Conservation (phyloP, 2,888 invertebrate species). For the Cryptosula pallasiana region DNA sequence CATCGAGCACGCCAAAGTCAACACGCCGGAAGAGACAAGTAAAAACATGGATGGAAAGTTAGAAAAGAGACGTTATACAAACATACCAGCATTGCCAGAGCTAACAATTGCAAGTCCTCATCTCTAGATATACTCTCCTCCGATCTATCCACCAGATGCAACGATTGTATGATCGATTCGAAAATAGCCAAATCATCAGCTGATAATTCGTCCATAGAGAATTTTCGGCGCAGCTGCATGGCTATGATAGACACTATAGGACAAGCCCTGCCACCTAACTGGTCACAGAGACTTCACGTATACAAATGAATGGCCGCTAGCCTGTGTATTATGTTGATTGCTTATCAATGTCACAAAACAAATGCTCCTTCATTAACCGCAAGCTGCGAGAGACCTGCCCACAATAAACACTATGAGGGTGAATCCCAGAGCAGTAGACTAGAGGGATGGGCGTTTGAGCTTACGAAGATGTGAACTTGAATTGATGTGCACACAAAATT, state of each 20-base stretch:
- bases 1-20: background rate
- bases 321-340: no score
- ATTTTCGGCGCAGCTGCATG: background rate
- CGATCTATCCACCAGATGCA: background rate
- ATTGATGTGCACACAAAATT: no score
- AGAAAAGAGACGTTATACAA: background rate
- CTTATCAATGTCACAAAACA: background rate
- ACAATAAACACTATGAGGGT: background rate
- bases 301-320: no score
- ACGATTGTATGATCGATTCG: conserved; percentile 8
- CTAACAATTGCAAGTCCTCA: background rate
- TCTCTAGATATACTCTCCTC: background rate
- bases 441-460: background rate
- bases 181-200: conserved; percentile 11
- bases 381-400: background rate
- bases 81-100: conserved; percentile 7
- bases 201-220: conserved; percentile 1
- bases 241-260: no score
- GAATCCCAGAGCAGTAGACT: background rate
- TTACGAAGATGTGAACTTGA: no score
- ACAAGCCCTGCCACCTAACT: no score
- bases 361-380: background rate
- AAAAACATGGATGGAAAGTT: background rate
- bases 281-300: no score
- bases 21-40: background rate